These are phyloP conservation scores for Dynastes tityus DNA, from an alignment of 2,888 invertebrate genomes.

Conservation along the genomic window DNA sequence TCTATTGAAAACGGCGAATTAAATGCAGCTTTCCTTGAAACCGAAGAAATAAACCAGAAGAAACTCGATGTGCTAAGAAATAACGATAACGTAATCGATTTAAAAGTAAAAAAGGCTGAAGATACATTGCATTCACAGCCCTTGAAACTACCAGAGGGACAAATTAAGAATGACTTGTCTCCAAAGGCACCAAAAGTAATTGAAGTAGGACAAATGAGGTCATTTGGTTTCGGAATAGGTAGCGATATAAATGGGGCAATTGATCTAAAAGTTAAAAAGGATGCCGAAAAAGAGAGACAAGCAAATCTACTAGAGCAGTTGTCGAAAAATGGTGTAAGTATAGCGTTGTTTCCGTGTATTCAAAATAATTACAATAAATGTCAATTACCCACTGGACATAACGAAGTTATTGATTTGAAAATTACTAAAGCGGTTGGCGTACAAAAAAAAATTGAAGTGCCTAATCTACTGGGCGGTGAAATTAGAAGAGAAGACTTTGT, in stretches of 20 bases:
- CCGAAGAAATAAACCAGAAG: slow-evolving; percentile 31
- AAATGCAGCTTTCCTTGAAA: slow-evolving; percentile 1
- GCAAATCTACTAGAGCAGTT: slow-evolving; percentile 30
- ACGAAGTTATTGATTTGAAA: slow-evolving; percentile 30
- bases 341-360: slow-evolving; percentile 30
- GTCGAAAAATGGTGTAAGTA: slow-evolving; percentile 34
- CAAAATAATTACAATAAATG: slow-evolving; percentile 6
- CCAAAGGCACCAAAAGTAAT: slow-evolving; percentile 8
- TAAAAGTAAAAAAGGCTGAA: slow-evolving; percentile 21
- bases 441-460: neutral
- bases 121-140: neutral
- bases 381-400: neutral
- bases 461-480: too few species aligned
- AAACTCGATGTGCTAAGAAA: slow-evolving; percentile 16
- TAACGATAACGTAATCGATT: slow-evolving; percentile 26
- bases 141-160: neutral
- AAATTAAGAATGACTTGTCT: slow-evolving; percentile 3
- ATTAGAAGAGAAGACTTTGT: neutral
- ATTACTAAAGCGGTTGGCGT: neutral
- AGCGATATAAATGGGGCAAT: slow-evolving; percentile 1
- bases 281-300: slow-evolving; percentile 13
- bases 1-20: slow-evolving; percentile 27
- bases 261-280: slow-evolving; percentile 27
- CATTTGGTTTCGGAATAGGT: neutral
- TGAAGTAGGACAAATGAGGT: slow-evolving; percentile 28